Evolutionary conservation across 1,140 invertebrate species (phyloP), one percentile per base, ranked within the genome.

Genomic region (Oreohelix idahoensis): DNA sequence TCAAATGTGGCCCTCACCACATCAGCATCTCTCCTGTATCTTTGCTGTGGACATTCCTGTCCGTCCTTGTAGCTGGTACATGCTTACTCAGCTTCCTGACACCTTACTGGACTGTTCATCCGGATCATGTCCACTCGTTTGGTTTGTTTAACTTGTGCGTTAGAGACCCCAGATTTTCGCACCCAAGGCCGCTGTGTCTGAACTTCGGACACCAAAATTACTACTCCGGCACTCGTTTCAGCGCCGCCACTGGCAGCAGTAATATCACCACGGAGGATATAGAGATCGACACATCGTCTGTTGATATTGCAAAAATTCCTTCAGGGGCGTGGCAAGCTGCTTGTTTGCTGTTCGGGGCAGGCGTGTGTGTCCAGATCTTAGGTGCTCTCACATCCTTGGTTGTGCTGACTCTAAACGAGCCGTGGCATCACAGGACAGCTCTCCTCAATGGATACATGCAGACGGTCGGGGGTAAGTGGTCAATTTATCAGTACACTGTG

Each of bases 1-100:
- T 82, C 1, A 75, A n/a, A 11, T 82, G 80, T n/a, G 70, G 70
- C 38, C 29, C 35, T 11, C 29, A 39, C 13, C 29, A 38, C 38
- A 74, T 84, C 49, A 10, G 73, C 11, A 53, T 88, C 35, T 86
- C 89, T 5, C 88, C 88, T 20, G 86, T 92, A 11, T 83, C 87
- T 26, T 70, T 90, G 51, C 84, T 92, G 36, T 92, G 92, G 92
- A 84, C 87, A 13, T 80, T 91, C 20, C 83, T 92, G 26, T 92
- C 92, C 4, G 81, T 92, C 38, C 84, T 91, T 39, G 90, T 92
- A 10, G 90, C 90, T 32, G 86, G 77, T 38, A 79, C 88, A 0
- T 87, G 86, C 69, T 85, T 87, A 1, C 88, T 91, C 49, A 88
- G 89, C 51, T 90, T 92, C 81, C 71, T 89, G 39, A 90, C 92